A percentile compares a stretch with the other conserved stretches of the same genome.
Evolutionary conservation across 2,113 vertebrate species (phyloP).

Genomic region (Malurus cyaneus): DNA sequence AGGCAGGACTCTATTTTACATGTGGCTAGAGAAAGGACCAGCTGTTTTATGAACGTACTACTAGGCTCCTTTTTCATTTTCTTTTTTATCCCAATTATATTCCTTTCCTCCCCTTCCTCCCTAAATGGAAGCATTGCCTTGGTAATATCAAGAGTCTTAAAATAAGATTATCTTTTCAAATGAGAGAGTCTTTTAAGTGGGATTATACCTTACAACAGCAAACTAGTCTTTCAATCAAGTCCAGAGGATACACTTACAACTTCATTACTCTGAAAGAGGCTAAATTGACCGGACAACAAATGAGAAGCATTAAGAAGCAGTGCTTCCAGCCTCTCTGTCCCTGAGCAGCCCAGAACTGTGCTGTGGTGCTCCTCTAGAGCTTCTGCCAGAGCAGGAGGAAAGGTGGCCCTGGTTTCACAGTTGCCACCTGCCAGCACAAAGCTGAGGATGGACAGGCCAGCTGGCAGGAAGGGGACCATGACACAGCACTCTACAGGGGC

Average conservation of each 20-base stretch:
- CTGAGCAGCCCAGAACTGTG: neutral
- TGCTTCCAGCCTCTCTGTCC: neutral
- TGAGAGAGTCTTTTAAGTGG: constrained; percentile 6
- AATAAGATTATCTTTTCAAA: constrained; percentile 48
- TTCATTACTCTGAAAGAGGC: neutral
- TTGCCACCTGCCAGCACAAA: neutral
- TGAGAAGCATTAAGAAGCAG: neutral
- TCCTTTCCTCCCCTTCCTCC: neutral
- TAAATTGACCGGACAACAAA: neutral
- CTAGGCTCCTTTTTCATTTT: neutral
- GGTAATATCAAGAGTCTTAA: constrained; percentile 21
- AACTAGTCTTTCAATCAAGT: neutral
- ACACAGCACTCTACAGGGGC: neutral
- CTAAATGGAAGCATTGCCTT: neutral
- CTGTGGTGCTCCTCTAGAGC: neutral
- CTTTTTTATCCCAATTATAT: constrained; percentile 4
- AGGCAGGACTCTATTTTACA: neutral
- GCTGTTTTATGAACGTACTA: neutral
- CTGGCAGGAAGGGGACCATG: neutral
- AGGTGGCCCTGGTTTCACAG: neutral
- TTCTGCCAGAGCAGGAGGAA: neutral
- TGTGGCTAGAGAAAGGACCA: constrained; percentile 14
- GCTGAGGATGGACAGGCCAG: neutral
- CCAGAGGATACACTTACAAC: neutral
- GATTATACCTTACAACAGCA: neutral